phyloP scores from a whole-genome alignment of 2,797 vertebrate species.

The Ctenosaura bakeri region DNA sequence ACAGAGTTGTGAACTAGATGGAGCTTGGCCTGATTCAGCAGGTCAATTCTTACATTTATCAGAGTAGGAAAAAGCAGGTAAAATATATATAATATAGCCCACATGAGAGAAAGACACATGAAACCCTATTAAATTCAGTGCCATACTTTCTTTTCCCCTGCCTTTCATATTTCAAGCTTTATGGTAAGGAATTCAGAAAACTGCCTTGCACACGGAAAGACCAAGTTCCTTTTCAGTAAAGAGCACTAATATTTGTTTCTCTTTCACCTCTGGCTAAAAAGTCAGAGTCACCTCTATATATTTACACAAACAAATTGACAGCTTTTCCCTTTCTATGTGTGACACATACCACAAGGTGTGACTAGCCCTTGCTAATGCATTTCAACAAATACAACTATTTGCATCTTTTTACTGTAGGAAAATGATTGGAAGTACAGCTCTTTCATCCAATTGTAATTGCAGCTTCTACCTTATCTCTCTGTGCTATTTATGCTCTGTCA shows the following conservation, averaged over 20 bases:
- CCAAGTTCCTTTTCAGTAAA: background rate
- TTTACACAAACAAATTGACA: conserved; percentile 3
- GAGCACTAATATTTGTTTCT: background rate
- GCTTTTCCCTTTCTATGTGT: conserved; percentile 24
- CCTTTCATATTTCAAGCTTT: background rate
- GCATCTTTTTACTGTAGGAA: background rate
- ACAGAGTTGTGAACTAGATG: background rate
- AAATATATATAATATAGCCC: background rate
- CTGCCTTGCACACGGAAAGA: too few species aligned
- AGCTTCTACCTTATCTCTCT: conserved; percentile 65
- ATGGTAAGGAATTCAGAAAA: background rate
- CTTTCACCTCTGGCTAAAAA: background rate
- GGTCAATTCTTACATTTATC: background rate
- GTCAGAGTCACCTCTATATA: background rate
- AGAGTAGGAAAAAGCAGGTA: background rate
- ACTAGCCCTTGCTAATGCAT: background rate
- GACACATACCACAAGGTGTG: conserved; percentile 34
- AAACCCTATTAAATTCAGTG: background rate
- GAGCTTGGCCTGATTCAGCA: background rate
- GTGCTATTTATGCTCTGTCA: conserved; percentile 75
- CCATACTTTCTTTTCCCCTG: background rate
- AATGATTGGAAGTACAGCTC: conserved; percentile 43
- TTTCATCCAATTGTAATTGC: conserved; percentile 48
- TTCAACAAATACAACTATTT: conserved; percentile 34
- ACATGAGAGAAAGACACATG: background rate